phyloP scores from a whole-genome alignment of 2,113 vertebrate genomes.

The Pachyramphus minor region DNA sequence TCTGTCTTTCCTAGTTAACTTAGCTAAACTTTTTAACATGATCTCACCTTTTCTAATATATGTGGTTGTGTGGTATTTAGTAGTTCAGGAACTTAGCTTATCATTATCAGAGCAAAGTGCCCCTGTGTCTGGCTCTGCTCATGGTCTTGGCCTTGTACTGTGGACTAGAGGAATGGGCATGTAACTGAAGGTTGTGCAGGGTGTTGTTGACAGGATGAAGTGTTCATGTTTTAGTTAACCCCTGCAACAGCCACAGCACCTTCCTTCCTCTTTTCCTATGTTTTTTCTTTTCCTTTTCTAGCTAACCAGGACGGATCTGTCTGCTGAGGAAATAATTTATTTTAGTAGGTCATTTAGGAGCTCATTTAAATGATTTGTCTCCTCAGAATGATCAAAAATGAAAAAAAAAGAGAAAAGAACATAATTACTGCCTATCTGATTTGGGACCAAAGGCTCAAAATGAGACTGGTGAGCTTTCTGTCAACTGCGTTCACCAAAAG shows the following conservation, averaged over 20 bases:
- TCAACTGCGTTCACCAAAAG: background rate
- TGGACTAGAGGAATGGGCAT: background rate
- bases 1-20: background rate
- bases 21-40: background rate
- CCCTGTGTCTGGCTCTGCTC: background rate
- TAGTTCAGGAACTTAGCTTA: background rate
- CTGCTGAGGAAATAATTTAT: background rate
- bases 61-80: background rate
- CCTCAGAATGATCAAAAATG: slow-evolving; percentile 25
- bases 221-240: background rate
- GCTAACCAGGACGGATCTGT: background rate
- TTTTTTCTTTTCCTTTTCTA: background rate
- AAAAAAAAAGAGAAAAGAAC: background rate
- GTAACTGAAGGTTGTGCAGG: background rate
- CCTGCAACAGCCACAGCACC: background rate
- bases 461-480: slow-evolving; percentile 25
- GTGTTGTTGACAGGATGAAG: background rate
- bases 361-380: background rate
- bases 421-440: slow-evolving; percentile 3
- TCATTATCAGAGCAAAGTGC: background rate
- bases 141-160: background rate
- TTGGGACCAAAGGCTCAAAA: background rate
- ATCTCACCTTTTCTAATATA: background rate
- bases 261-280: background rate
- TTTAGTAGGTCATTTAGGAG: background rate